Base-by-base conservation (phyloP, 2,113 vertebrate species). In the Cyphomyrus plagiostoma region DNA sequence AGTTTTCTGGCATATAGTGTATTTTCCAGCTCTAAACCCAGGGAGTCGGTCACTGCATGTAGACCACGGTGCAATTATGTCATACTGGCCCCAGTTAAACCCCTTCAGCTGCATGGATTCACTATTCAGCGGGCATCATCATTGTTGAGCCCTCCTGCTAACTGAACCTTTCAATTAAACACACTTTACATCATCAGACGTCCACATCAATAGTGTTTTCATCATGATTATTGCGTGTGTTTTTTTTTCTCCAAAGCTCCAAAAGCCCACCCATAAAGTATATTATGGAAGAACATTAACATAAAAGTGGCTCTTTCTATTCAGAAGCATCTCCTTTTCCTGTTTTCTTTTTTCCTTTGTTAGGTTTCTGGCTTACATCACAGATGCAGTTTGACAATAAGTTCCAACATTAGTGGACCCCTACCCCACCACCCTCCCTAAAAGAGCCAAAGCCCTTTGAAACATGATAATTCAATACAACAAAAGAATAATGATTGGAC, bases 381-480 rank as follows among this genome's bases (percentile, higher is more conserved):
- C 50, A 52, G 7, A 87, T 52, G 50, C 30, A 52, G 26, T 50
- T 53, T 87, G 50, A 87, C 23, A 87, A 87, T 87, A 87, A 52
- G 30, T 87, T 58, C 84, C 23, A 50, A 86, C n/a, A 50, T 84
- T 84, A 86, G 26, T 86, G 26, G 23, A 86, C 23, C 49, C 1
- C n/a, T 66, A 66, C 56, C 56, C 56, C 21, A 35, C 84, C 5
- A n/a, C 21, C 17, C 48, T 21, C 84, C 13, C 46, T 48, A 30
- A 30, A 53, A 88, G 53, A 88, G 53, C 52, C 56, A 62, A 88
- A 46, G 35, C 53, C 87, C 87, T 88, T 88, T 88, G 87, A 62
- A 62, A 88, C 87, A 88, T 45, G 56, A 88, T 88, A 58, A 88
- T 88, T 88, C 56, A 45, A 45, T 35, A 88, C 56, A 88, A 88